A percentile compares a stretch with the other conserved stretches of the same genome.
Evolutionary conservation across 2,888 invertebrate species (phyloP).

Genomic region (Andrena bicolor): DNA sequence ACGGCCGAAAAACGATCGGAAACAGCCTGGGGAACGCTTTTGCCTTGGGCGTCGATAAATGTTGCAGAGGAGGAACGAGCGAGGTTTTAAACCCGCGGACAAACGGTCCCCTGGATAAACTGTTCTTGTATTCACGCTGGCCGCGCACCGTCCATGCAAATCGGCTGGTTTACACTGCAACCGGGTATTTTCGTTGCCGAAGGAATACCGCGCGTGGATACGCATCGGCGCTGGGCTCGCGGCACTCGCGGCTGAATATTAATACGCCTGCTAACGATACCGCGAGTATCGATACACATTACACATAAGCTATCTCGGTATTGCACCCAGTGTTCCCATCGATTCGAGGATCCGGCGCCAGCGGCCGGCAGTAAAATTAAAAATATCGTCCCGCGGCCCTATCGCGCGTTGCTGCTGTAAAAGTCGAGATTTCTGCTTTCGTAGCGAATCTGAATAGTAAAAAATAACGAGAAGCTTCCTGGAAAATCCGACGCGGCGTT

Average conservation of each 20-base stretch:
- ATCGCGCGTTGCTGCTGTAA: neutral
- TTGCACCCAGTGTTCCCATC: constrained; percentile 9
- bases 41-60: constrained; percentile 38
- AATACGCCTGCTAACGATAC: constrained; percentile 36
- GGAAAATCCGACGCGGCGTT: too few relatives aligned
- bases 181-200: constrained; percentile 50
- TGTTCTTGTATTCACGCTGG: constrained; percentile 53
- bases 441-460: too few relatives aligned
- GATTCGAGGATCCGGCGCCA: neutral
- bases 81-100: constrained; percentile 30
- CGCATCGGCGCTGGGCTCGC: constrained; percentile 24
- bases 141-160: constrained; percentile 28
- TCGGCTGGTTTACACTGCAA: constrained; percentile 46
- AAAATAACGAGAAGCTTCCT: too few relatives aligned
- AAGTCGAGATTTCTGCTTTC: neutral
- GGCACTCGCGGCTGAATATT: constrained; percentile 49
- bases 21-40: constrained; percentile 7
- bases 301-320: neutral
- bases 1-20: neutral
- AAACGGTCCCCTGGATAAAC: constrained; percentile 53
- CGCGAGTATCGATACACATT: constrained; percentile 8
- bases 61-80: constrained; percentile 49
- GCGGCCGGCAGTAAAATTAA: neutral
- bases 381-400: constrained; percentile 9
- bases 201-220: constrained; percentile 40